Evolutionary conservation across 2,888 invertebrate species (phyloP).

Genomic region (Nephrotoma guestfalica): DNA sequence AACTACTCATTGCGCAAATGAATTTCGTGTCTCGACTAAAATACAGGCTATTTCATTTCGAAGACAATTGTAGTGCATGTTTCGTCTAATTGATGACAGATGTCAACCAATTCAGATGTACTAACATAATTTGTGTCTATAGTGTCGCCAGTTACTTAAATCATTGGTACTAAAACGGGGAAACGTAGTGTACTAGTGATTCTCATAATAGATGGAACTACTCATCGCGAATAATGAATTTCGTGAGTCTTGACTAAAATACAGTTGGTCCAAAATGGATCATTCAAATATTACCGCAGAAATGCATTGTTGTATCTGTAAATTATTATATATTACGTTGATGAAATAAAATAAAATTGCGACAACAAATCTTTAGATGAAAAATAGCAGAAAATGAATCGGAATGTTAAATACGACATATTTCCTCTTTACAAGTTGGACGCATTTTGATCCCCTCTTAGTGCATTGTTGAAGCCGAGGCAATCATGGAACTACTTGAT

Average conservation of each 20-base stretch:
- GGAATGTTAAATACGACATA: too few species aligned
- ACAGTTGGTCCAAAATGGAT: too few species aligned
- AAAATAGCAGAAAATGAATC: too few species aligned
- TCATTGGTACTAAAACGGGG: not conserved
- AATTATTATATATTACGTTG: too few species aligned
- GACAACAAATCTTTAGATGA: too few species aligned
- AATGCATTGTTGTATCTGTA: too few species aligned
- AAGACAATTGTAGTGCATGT: not conserved
- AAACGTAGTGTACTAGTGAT: not conserved
- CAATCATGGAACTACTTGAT: too few species aligned
- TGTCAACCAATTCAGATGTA: not conserved
- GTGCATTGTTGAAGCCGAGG: too few species aligned
- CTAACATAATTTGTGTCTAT: not conserved
- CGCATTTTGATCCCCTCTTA: too few species aligned
- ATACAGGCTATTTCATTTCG: not conserved
- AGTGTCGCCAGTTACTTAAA: not conserved
- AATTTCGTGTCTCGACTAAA: not conserved
- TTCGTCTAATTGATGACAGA: not conserved
- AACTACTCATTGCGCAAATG: not conserved
- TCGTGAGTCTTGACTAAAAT: not conserved
- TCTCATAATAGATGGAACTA: not conserved
- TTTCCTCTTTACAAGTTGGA: too few species aligned
- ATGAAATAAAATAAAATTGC: too few species aligned
- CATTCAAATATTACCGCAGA: too few species aligned
- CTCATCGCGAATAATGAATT: not conserved